Percentiles rank a stretch among this genome's conserved stretches.
phyloP scores from a whole-genome alignment of 2,113 vertebrate genomes.

The Callocephalon fimbriatum region DNA sequence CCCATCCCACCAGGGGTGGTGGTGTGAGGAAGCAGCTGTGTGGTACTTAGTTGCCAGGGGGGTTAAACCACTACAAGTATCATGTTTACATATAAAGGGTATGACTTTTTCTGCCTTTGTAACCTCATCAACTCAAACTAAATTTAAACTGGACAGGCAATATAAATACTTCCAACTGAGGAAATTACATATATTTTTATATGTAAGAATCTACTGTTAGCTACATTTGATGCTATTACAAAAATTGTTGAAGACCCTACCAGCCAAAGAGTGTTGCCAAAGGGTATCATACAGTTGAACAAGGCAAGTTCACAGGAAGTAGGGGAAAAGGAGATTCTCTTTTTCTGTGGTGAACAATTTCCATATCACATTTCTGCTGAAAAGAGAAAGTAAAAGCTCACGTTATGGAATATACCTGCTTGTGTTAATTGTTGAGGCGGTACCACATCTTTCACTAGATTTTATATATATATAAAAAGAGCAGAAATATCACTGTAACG shows the following conservation, averaged over 20 bases:
- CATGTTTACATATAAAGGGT: not conserved
- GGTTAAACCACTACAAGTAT: not conserved
- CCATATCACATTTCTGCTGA: not conserved
- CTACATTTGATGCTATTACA: not conserved
- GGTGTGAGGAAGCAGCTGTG: fast-evolving
- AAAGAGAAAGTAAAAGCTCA: not conserved
- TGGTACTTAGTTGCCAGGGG: not conserved
- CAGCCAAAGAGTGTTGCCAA: not conserved
- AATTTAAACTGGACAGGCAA: not conserved
- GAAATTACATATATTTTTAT: not conserved
- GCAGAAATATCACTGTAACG: not conserved
- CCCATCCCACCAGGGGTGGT: not conserved
- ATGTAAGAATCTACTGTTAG: not conserved
- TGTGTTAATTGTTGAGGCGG: not conserved
- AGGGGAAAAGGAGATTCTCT: not conserved
- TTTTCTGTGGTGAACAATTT: not conserved
- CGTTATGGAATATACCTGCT: not conserved
- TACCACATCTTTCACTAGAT: not conserved
- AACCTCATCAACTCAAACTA: not conserved
- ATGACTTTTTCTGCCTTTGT: not conserved
- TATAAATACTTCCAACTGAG: not conserved
- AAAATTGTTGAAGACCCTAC: not conserved
- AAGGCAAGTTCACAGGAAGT: not conserved
- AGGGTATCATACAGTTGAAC: not conserved
- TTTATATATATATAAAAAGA: not conserved